A percentile compares a stretch with the other conserved stretches of the same genome.
Evolutionary conservation across 2,888 invertebrate species (phyloP).

Genomic region (Cerastis rubricosa): DNA sequence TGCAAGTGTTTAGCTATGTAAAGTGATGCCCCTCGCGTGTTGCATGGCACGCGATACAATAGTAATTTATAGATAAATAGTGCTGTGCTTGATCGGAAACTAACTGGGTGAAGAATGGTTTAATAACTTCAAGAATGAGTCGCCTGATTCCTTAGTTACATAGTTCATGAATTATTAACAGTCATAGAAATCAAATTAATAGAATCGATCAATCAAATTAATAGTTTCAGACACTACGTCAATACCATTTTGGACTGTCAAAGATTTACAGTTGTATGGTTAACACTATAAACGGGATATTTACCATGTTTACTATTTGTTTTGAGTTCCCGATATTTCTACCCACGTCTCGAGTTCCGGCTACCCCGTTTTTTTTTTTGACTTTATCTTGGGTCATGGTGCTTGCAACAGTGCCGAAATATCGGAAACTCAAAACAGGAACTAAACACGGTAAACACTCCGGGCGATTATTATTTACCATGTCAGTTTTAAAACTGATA

Average conservation of each 20-base stretch:
- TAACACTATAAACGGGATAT: too few relatives aligned
- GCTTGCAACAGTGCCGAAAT: too few relatives aligned
- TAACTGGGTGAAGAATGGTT: not conserved
- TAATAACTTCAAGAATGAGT: conserved; percentile 4
- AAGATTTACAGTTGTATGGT: not conserved
- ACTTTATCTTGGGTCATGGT: too few relatives aligned
- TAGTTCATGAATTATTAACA: not conserved
- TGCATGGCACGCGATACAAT: conserved; percentile 50
- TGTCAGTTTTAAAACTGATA: too few relatives aligned
- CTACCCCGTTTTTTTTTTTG: too few relatives aligned
- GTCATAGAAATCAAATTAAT: not conserved
- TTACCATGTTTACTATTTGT: too few relatives aligned
- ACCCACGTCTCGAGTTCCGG: too few relatives aligned
- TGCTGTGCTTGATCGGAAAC: conserved; percentile 7
- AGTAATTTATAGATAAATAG: conserved; percentile 17
- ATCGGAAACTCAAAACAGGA: too few relatives aligned
- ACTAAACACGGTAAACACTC: too few relatives aligned
- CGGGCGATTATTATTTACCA: too few relatives aligned
- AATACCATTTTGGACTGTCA: not conserved
- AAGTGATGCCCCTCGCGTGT: conserved; percentile 64
- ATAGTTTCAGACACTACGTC: not conserved
- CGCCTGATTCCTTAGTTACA: not conserved
- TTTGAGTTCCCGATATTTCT: too few relatives aligned
- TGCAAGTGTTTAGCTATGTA: conserved; percentile 65
- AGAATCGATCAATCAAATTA: too few relatives aligned